Percentiles rank a stretch among this genome's conserved stretches.
These are phyloP conservation scores for Pelochelys cantorii DNA, from an alignment of 2,797 vertebrate genomes.

Conservation along the genomic window DNA sequence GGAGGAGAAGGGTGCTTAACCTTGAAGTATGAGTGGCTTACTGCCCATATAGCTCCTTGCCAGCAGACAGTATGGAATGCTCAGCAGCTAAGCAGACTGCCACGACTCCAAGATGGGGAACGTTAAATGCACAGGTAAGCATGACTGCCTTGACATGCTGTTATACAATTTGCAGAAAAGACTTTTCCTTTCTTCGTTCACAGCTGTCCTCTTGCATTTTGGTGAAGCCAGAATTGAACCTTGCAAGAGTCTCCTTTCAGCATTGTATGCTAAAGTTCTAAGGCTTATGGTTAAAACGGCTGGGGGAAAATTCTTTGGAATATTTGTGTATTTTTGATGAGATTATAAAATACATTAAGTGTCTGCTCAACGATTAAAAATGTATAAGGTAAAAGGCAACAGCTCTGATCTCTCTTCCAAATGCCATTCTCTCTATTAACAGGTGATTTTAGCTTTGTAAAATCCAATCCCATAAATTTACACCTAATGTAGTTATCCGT, in stretches of 20 bases:
- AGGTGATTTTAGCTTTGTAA: neutral
- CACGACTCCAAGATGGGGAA: neutral
- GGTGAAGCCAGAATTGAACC: neutral
- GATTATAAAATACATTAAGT: neutral
- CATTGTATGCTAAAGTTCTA: rapidly evolving
- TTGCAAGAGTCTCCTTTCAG: neutral
- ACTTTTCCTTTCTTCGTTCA: rapidly evolving
- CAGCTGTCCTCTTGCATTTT: conserved; percentile 31
- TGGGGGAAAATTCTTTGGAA: rapidly evolving
- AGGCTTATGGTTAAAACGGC: neutral
- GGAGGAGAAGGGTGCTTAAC: conserved; percentile 29
- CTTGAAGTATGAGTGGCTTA: rapidly evolving
- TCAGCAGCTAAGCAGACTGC: neutral
- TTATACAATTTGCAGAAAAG: neutral
- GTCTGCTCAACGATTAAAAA: neutral
- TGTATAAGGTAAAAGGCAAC: neutral
- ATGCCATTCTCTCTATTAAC: neutral
- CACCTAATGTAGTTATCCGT: neutral
- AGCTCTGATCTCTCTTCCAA: neutral
- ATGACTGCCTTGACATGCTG: neutral
- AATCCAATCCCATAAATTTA: neutral
- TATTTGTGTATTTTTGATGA: rapidly evolving
- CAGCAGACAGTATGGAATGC: neutral
- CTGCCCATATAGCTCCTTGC: neutral
- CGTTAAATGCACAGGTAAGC: conserved; percentile 23